Evolutionary conservation across 2,888 invertebrate species (phyloP).

Genomic region (Drosophila atroscutellata): DNA sequence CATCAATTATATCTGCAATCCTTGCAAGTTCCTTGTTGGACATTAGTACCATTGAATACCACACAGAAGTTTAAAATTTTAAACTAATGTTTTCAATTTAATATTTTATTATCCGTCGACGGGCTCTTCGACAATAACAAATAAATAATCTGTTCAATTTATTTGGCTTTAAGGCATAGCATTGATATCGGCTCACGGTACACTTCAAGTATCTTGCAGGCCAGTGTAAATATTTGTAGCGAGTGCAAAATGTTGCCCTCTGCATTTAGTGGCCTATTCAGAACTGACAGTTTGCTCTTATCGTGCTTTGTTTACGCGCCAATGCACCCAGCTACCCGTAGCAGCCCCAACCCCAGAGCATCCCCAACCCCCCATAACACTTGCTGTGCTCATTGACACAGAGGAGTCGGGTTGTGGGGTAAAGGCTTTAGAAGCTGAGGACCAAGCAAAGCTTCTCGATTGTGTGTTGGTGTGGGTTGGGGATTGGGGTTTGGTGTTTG

Average conservation of each 20-base stretch:
- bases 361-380: constrained; percentile 10
- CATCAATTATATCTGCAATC: not conserved
- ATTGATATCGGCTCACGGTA: not conserved
- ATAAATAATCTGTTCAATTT: not conserved
- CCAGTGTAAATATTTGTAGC: constrained; percentile 45
- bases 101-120: not conserved
- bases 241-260: constrained; percentile 52
- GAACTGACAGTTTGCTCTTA: constrained; percentile 70
- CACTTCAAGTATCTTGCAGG: constrained; percentile 12
- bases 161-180: not conserved
- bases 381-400: constrained; percentile 16
- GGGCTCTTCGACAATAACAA: not conserved
- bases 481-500: not conserved
- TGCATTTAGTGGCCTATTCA: constrained; percentile 72
- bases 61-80: not conserved
- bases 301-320: constrained; percentile 67
- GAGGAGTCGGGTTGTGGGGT: not conserved
- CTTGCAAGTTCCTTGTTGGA: not conserved
- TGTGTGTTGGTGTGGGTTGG: constrained; percentile 5
- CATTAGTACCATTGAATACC: not conserved
- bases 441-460: constrained; percentile 13
- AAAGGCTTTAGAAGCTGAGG: not conserved
- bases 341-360: constrained; percentile 4
- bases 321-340: constrained; percentile 43
- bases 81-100: not conserved